phyloP scores from a whole-genome alignment of 2,888 invertebrate species.

The Andrena camellia region DNA sequence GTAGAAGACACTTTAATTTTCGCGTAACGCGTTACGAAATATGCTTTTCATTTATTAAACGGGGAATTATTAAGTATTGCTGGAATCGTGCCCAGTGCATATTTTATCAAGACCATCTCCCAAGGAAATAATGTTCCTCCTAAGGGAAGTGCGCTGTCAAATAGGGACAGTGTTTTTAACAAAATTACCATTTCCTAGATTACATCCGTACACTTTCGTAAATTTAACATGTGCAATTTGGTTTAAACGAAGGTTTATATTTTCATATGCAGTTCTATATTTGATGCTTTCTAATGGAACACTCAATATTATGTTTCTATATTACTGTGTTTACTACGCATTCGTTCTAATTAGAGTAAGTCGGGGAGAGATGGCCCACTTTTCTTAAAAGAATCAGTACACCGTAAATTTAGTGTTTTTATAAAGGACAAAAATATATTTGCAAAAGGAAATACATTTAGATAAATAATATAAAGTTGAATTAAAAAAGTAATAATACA shows the following conservation, averaged over 20 bases:
- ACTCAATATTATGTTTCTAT: too few species aligned
- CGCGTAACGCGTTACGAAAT: not conserved
- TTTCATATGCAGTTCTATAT: not conserved
- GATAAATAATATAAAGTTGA: too few species aligned
- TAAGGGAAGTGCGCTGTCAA: not conserved
- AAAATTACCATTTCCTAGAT: not conserved
- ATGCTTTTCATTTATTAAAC: slow-evolving; percentile 17
- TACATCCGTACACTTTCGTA: too few species aligned
- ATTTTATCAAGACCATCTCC: slow-evolving; percentile 6
- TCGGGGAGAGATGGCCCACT: too few species aligned
- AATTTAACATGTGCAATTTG: not conserved
- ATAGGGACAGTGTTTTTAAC: not conserved
- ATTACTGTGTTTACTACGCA: too few species aligned
- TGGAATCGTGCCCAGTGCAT: not conserved
- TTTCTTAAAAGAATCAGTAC: too few species aligned
- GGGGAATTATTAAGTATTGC: not conserved
- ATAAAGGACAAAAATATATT: too few species aligned
- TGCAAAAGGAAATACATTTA: too few species aligned
- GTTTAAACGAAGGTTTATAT: not conserved
- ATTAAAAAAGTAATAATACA: too few species aligned
- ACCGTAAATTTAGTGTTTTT: too few species aligned
- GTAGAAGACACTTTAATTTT: slow-evolving; percentile 23
- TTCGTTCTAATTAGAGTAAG: too few species aligned
- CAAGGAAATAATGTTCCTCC: not conserved
- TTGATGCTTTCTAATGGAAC: too few species aligned